Conservation (phyloP, 1,140 invertebrate genomes). For the Drosophila yakuba region DNA sequence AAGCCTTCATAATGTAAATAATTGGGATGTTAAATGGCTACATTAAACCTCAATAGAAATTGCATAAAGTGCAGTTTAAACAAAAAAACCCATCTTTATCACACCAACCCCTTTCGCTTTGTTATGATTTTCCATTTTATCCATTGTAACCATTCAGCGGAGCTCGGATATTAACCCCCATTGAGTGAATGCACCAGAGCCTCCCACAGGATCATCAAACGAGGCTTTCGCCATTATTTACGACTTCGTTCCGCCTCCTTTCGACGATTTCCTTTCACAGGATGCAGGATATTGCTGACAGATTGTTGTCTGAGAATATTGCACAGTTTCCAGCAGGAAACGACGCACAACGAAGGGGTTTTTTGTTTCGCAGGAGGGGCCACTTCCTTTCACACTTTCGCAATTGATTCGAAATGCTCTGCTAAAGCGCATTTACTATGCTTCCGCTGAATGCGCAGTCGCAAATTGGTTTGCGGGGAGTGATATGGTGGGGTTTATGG, state of each 20-base stretch:
- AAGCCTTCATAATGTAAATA: no score
- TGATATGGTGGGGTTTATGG: neutral
- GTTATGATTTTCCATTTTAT: neutral
- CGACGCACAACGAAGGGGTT: slow-evolving; percentile 20
- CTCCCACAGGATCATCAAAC: neutral
- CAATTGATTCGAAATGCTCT: slow-evolving; percentile 44
- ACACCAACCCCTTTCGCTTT: neutral
- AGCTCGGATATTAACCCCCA: neutral
- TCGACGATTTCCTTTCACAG: slow-evolving; percentile 37
- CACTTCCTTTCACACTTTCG: slow-evolving; percentile 48
- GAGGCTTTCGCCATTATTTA: slow-evolving; percentile 11
- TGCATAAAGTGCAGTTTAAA: no score
- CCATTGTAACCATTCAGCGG: neutral
- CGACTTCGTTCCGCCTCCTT: neutral
- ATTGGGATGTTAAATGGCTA: no score
- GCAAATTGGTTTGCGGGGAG: slow-evolving; percentile 30
- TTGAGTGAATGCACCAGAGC: neutral
- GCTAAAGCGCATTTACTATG: slow-evolving; percentile 45
- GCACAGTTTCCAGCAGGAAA: slow-evolving; percentile 42
- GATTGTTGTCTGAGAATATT: slow-evolving; percentile 51
- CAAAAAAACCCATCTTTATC: neutral
- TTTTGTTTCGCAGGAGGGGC: slow-evolving; percentile 1
- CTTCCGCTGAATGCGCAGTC: slow-evolving; percentile 56
- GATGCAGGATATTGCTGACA: slow-evolving; percentile 66
- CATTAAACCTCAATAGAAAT: no score